Evolutionary conservation across 2,888 invertebrate genomes (phyloP), one percentile per base, ranked within the genome.

Genomic region (Tetrapedia diversipes): DNA sequence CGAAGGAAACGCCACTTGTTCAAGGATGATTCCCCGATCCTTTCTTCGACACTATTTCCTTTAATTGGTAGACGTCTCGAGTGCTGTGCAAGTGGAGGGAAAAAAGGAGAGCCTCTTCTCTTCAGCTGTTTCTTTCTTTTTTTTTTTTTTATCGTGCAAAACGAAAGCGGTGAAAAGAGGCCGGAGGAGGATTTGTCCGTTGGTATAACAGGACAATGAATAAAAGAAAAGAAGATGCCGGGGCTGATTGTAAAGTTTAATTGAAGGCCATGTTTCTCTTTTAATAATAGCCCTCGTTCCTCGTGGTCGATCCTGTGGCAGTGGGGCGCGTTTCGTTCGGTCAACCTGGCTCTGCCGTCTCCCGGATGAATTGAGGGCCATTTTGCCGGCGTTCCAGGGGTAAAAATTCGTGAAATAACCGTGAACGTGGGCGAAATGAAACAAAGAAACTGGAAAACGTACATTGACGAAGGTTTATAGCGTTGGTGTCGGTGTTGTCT

Each of bases 11-110:
- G 19, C 32, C 7, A 45, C 32, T 34, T 34, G 64, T 34, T 8
- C 19, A 19, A 27, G 53, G 22, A 72, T 22, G 24, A 45, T 61
- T 67, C 61, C 56, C 57, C 60, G 72, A 73, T 77, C 66, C 71
- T 79, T 63, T n/a, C 37, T 59, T 51, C 71, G 76, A 78, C 79
- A 73, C 64, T 66, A 54, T 83, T 81, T 86, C 87, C 86, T 89
- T 88, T 89, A 87, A 90, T 89, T 89, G 86, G 86, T 83, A 87
- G 86, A 85, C 86, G 89, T 89, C 88, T 89, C 87, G 81, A 90
- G 89, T 80, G 78, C 75, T 84, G 75, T 60, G 85, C 81, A 84
- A 89, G 86, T 70, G 45, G 29, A 47, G 24, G 22, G 56, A 41
- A 41, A 45, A 51, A 32, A 29, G 24, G 14, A 19, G 19, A 6